Conservation (phyloP, 1,140 invertebrate genomes). For the Lucilia cuprina region DNA sequence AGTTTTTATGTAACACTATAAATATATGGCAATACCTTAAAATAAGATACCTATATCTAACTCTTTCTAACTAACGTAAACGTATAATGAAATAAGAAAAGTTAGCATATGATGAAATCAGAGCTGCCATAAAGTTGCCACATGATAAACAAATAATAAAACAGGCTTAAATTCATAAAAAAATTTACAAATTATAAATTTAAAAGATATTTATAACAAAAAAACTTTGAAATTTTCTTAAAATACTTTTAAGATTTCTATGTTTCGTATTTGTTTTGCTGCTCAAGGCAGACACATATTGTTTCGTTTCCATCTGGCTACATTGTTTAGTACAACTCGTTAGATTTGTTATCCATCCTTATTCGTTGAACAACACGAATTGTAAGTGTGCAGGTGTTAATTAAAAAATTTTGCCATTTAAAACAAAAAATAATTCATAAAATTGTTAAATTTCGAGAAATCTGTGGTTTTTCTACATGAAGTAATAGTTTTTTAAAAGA, state of each 20-base stretch:
- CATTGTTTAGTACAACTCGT: not conserved
- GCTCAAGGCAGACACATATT: no score
- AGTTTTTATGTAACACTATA: not conserved
- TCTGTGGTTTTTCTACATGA: not conserved
- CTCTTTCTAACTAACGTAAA: not conserved
- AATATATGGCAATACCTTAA: not conserved
- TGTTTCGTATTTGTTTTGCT: no score
- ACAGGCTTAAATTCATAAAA: no score
- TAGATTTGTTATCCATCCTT: slow-evolving; percentile 23
- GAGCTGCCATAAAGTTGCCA: not conserved
- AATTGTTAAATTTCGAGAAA: not conserved
- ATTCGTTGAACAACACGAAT: slow-evolving; percentile 27
- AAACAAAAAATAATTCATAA: not conserved
- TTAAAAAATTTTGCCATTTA: not conserved
- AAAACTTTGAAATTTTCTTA: not conserved
- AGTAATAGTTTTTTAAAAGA: not conserved
- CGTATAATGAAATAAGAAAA: not conserved
- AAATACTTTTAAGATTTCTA: not conserved
- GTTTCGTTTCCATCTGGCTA: not conserved
- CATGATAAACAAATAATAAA: not conserved
- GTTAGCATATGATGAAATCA: not conserved
- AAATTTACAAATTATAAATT: no score
- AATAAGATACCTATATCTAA: not conserved
- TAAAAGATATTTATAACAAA: no score
- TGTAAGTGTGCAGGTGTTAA: slow-evolving; percentile 14